phyloP scores from a whole-genome alignment of 2,797 vertebrate genomes.

The Hyperoplus immaculatus region DNA sequence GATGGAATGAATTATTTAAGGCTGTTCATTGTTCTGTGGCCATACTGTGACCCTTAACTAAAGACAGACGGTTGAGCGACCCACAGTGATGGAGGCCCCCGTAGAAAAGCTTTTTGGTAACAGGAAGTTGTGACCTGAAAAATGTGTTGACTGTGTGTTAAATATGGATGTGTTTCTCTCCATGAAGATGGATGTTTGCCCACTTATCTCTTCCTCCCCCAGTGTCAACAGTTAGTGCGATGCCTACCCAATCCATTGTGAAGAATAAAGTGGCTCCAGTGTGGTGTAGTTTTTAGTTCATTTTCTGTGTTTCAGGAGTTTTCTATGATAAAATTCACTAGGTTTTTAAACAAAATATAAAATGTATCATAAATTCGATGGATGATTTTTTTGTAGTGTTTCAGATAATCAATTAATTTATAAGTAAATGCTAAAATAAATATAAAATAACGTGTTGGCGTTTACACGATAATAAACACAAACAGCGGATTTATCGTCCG shows the following conservation, averaged over 20 bases:
- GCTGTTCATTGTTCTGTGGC: conserved; percentile 62
- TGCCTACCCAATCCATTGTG: background rate
- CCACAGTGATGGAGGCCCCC: background rate
- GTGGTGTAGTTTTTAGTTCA: background rate
- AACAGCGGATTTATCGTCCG: background rate
- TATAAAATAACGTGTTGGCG: background rate
- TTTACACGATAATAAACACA: background rate
- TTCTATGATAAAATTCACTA: background rate
- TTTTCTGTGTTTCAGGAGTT: background rate
- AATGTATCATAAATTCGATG: background rate
- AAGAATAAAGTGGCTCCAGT: conserved; percentile 10
- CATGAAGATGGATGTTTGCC: background rate
- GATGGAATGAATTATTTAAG: conserved; percentile 52
- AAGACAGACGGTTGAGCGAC: background rate
- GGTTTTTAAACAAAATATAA: background rate
- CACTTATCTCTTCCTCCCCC: conserved; percentile 4
- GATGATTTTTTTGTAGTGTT: background rate
- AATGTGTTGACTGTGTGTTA: conserved; percentile 17
- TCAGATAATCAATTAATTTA: too few relatives aligned
- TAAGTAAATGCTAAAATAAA: background rate
- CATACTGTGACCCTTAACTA: conserved; percentile 38
- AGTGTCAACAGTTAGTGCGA: conserved; percentile 25
- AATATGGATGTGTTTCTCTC: conserved; percentile 23
- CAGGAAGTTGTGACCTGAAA: conserved; percentile 23
- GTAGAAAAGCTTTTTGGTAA: background rate